Evolutionary conservation across 2,113 vertebrate species (phyloP).

Genomic region (Xiphias gladius): DNA sequence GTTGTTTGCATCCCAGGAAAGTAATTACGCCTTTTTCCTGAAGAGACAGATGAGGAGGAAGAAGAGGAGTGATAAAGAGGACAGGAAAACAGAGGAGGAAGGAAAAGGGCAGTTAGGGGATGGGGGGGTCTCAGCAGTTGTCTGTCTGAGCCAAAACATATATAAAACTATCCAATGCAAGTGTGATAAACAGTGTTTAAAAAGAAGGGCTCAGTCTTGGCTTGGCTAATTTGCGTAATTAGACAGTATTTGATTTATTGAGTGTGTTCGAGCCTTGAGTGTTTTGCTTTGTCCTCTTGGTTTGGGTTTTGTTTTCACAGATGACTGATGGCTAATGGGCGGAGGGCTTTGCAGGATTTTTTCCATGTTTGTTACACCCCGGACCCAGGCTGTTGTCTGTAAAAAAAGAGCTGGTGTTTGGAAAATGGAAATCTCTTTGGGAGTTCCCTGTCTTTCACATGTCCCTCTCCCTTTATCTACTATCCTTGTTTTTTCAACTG

Average conservation of each 20-base stretch:
- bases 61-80: not conserved
- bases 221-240: constrained; percentile 38
- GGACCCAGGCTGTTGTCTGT: constrained; percentile 24
- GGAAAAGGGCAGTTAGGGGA: not conserved
- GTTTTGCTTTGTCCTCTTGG: constrained; percentile 36
- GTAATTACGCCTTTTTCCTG: constrained; percentile 50
- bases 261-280: constrained; percentile 22
- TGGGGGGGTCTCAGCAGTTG: not conserved
- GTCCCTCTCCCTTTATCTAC: not conserved
- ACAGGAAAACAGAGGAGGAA: constrained; percentile 9
- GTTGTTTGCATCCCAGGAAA: constrained; percentile 46
- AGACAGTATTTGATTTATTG: constrained; percentile 44
- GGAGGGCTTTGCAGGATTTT: constrained; percentile 37
- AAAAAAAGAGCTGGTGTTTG: constrained; percentile 24
- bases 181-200: constrained; percentile 40
- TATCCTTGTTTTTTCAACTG: not conserved
- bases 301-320: constrained; percentile 48
- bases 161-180: constrained; percentile 10
- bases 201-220: constrained; percentile 11
- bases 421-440: constrained; percentile 19
- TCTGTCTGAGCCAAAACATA: constrained; percentile 26
- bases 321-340: constrained; percentile 55
- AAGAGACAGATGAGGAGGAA: not conserved
- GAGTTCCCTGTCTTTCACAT: constrained; percentile 9
- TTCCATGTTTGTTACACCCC: constrained; percentile 45